Conservation (phyloP, 2,113 vertebrate genomes). For the Peucedramus taeniatus region DNA sequence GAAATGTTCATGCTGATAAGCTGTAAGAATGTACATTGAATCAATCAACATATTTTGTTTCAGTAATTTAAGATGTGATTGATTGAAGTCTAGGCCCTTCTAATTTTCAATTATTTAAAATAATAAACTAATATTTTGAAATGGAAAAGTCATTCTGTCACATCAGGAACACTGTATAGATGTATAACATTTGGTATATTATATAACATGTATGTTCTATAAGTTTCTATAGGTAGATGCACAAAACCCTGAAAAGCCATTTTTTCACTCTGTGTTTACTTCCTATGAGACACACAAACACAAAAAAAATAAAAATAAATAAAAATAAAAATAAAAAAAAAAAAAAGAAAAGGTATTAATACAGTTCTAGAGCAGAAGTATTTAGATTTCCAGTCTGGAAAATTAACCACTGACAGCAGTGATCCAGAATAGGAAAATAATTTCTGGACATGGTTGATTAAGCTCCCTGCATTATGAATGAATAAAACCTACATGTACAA, state of each 20-base stretch:
- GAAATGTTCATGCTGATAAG: neutral
- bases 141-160: neutral
- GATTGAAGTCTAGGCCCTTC: neutral
- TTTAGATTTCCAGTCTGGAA: neutral
- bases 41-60: neutral
- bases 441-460: neutral
- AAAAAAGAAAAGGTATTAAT: accelerated
- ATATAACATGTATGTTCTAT: accelerated
- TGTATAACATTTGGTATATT: accelerated
- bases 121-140: neutral
- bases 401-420: neutral
- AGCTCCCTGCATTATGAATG: neutral
- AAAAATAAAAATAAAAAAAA: neutral
- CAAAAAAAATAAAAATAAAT: neutral
- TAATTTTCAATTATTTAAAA: neutral
- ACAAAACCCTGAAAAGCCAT: neutral
- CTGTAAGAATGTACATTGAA: neutral
- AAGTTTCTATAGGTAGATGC: neutral
- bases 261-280: neutral
- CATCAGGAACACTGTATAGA: accelerated
- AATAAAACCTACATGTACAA: neutral
- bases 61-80: neutral
- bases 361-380: neutral
- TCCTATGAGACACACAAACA: accelerated
- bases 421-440: neutral